Evolutionary conservation across 2,888 invertebrate species (phyloP), one percentile per base, ranked within the genome.

Genomic region (Nemotelus pantherinus): DNA sequence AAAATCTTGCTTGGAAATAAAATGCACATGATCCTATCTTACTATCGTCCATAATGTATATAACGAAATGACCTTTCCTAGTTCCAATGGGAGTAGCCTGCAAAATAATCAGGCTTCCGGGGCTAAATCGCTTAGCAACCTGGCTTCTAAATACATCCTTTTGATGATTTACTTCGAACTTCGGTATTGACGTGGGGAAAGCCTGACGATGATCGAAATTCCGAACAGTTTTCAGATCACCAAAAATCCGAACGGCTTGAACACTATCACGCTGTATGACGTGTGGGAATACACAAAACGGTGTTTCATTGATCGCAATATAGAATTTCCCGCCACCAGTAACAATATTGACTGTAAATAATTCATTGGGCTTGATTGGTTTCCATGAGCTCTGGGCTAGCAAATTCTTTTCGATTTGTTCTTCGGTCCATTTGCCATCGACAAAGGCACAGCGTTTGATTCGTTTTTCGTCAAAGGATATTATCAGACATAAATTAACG

Each of bases 151-250:
- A 87, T 0, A 84, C 81, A 76, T 71, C 67, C 10, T 45, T 57
- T 9, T 64, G 55, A 75, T 86, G 85, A 1, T 85, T 85, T 2
- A 84, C 82, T 50, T 87, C 87, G 77, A 87, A 82, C 5, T 85
- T 84, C 10, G 87, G 87, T 85, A 86, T 86, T 10, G 87, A 85
- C 81, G 84, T 83, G 48, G 87, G 87, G 65, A 84, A 87, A 0
- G 85, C 80, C 2, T 84, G 82, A 3, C 87, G 85, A 82, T 87
- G 87, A 82, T 87, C 87, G 3, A 87, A 85, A 80, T 87, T 87
- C 77, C 84, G 85, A 45, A 87, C 83, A 50, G 83, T 84, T 80
- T 87, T 86, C 78, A 87, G 84, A 79, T 87, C 86, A 77, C 86
- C 85, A 25, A 82, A 82, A 53, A 87, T 83, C 76, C 85, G 84